These are phyloP conservation scores for Tamandua tetradactyla DNA, from an alignment of 2,797 vertebrate species.

Conservation along the genomic window DNA sequence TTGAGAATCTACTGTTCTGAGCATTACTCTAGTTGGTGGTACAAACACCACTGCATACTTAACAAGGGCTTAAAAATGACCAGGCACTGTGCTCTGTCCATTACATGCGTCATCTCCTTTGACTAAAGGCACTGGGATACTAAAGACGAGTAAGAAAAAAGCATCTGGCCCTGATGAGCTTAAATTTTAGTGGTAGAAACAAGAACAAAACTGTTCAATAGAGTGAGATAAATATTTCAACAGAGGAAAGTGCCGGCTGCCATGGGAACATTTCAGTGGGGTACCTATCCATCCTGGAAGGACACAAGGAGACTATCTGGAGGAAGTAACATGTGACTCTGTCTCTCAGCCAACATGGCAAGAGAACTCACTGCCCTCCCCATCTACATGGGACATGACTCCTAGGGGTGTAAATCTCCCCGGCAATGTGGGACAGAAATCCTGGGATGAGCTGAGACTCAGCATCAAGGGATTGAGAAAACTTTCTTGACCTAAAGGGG, in stretches of 20 bases:
- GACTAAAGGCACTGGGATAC: not conserved
- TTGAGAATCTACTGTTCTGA: not conserved
- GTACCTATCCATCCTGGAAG: not conserved
- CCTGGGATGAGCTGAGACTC: too few species aligned
- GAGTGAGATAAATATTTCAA: not conserved
- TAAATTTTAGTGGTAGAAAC: not conserved
- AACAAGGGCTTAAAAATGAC: not conserved
- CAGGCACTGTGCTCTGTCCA: not conserved
- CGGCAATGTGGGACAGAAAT: too few species aligned
- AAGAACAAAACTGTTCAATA: not conserved
- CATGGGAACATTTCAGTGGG: not conserved
- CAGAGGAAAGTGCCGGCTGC: not conserved
- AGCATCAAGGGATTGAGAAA: too few species aligned
- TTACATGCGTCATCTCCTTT: not conserved
- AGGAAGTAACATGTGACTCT: not conserved
- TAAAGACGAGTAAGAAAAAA: not conserved
- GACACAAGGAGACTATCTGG: not conserved
- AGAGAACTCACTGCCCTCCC: too few species aligned
- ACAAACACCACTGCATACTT: not conserved
- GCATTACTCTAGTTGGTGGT: not conserved
- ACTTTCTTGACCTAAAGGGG: too few species aligned
- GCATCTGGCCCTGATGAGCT: not conserved
- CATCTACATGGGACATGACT: too few species aligned
- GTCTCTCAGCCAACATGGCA: too few species aligned
- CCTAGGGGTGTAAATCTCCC: too few species aligned